phyloP scores from a whole-genome alignment of 92 coral and sea anemone species.

The Parazoanthus darwini region DNA sequence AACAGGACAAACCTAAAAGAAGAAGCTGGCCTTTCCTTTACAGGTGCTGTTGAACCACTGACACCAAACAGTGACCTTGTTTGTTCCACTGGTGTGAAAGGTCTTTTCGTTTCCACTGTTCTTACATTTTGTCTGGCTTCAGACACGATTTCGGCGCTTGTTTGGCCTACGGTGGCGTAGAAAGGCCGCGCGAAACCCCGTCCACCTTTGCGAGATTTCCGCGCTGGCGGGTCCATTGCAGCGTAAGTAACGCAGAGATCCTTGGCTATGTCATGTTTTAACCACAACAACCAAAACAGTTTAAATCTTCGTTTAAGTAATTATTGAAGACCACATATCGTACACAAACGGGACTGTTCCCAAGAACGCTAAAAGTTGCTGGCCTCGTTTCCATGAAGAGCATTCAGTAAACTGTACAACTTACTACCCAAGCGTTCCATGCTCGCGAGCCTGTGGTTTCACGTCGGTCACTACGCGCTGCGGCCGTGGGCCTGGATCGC shows the following conservation, averaged over 20 bases:
- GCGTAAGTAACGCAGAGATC: neutral
- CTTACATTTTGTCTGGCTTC: constrained; percentile 96
- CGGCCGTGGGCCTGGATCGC: too few relatives aligned
- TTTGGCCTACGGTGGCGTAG: constrained; percentile 81
- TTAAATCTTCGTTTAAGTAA: constrained; percentile 43
- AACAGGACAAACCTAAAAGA: constrained; percentile 79
- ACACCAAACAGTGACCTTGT: constrained; percentile 80
- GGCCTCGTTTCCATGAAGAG: constrained; percentile 67
- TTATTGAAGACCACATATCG: constrained; percentile 24
- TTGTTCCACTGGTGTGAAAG: constrained; percentile 93
- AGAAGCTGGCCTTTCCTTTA: constrained; percentile 92
- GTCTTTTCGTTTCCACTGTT: constrained; percentile 89
- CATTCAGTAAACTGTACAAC: too few relatives aligned
- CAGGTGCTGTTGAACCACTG: constrained; percentile 53
- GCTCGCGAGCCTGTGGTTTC: too few relatives aligned
- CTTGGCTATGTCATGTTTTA: constrained; percentile 40
- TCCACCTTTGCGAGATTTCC: constrained; percentile 77
- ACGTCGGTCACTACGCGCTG: too few relatives aligned
- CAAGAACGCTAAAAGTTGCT: constrained; percentile 74
- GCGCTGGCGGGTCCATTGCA: constrained; percentile 58
- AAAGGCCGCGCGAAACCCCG: constrained; percentile 83
- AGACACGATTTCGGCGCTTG: constrained; percentile 97
- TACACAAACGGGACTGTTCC: constrained; percentile 66
- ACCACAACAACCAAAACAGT: constrained; percentile 21
- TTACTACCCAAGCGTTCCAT: too few relatives aligned